Evolutionary conservation across 2,888 invertebrate species (phyloP).

Genomic region (Drepanosiphum platanoidis): DNA sequence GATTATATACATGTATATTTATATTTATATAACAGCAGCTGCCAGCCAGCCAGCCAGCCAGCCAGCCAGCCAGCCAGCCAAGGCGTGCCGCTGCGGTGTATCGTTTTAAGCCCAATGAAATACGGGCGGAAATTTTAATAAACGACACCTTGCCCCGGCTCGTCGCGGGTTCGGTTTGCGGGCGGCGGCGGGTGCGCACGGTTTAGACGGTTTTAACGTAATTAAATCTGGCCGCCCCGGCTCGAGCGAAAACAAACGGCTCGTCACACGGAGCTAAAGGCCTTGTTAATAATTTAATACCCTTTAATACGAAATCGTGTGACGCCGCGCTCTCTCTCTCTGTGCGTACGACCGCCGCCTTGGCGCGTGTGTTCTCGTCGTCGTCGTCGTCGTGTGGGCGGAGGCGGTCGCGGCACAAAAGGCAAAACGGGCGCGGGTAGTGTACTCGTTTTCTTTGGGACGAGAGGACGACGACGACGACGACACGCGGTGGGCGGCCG

Average conservation of each 20-base stretch:
- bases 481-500: too few relatives aligned
- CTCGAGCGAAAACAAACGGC: constrained; percentile 56
- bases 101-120: constrained; percentile 50
- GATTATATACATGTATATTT: too few relatives aligned
- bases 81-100: constrained; percentile 66
- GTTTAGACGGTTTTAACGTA: constrained; percentile 60
- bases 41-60: not conserved
- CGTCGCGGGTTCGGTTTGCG: not conserved
- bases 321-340: constrained; percentile 37
- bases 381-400: not conserved
- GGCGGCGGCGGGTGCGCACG: not conserved
- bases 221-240: constrained; percentile 58
- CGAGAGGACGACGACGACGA: too few relatives aligned
- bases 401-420: not conserved
- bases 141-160: constrained; percentile 46
- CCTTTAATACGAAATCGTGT: constrained; percentile 58
- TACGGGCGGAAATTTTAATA: constrained; percentile 57
- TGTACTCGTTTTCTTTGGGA: constrained; percentile 7
- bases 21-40: not conserved
- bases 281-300: constrained; percentile 62
- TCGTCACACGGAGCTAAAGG: constrained; percentile 55
- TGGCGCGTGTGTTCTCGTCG: not conserved
- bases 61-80: constrained; percentile 14
- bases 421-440: not conserved
- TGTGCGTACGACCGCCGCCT: not conserved